Percentiles rank a stretch among this genome's conserved stretches.
Conservation (phyloP, 2,888 invertebrate species). For the Phasia obesa region DNA sequence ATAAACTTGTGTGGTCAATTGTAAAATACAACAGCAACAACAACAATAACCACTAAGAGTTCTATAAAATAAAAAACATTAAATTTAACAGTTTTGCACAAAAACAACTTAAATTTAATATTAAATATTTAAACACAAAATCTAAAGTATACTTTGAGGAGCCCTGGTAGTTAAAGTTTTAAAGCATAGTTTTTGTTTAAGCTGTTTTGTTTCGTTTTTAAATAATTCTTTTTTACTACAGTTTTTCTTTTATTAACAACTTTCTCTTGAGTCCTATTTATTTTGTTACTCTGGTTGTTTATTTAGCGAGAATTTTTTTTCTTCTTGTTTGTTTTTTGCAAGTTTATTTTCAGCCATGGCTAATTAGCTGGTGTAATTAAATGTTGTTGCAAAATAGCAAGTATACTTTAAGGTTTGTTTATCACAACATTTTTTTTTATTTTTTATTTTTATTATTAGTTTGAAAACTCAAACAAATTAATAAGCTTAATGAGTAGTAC, state of each 20-base stretch:
- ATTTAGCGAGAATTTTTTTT: neutral
- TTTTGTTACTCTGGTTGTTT: conserved; percentile 21
- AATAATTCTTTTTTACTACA: conserved; percentile 1
- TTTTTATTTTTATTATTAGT: conserved; percentile 38
- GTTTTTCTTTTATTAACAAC: conserved; percentile 24
- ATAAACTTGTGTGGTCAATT: conserved; percentile 63
- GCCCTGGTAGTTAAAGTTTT: conserved; percentile 20
- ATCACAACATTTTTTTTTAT: conserved; percentile 12
- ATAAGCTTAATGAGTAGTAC: conserved; percentile 29
- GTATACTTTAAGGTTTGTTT: conserved; percentile 58
- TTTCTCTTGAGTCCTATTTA: conserved; percentile 31
- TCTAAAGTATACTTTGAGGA: conserved; percentile 56
- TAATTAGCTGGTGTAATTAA: conserved; percentile 67
- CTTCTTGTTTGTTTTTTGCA: conserved; percentile 20
- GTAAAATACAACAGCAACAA: conserved; percentile 39
- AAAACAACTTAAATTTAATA: conserved; percentile 9
- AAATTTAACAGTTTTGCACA: conserved; percentile 20
- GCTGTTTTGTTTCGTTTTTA: conserved; percentile 1
- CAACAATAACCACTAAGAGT: conserved; percentile 6
- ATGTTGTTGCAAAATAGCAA: conserved; percentile 48
- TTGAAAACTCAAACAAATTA: conserved; percentile 56
- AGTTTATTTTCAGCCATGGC: conserved; percentile 52
- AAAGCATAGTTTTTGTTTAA: conserved; percentile 25
- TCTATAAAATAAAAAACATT: conserved; percentile 8
- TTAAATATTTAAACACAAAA: conserved; percentile 7